These are phyloP conservation scores for Sardinella longiceps DNA, from an alignment of 2,797 vertebrate genomes.

Conservation along the genomic window DNA sequence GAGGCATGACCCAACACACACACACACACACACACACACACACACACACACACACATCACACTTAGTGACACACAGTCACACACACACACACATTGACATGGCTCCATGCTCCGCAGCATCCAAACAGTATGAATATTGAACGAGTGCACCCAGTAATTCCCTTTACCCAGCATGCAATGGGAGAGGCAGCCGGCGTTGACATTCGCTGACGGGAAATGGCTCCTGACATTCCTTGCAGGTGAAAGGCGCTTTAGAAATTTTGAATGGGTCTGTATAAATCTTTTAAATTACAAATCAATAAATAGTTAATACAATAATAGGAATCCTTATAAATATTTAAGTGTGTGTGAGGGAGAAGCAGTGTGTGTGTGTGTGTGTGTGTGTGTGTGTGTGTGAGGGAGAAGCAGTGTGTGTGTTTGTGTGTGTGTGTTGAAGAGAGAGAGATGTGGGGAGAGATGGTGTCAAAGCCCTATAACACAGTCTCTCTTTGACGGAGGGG, in stretches of 20 bases:
- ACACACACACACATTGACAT: conserved; percentile 44
- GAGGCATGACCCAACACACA: conserved; percentile 62
- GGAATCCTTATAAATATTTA: conserved; percentile 94
- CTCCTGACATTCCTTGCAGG: conserved; percentile 72
- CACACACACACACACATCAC: not conserved
- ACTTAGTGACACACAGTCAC: not conserved
- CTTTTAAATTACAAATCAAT: conserved; percentile 99
- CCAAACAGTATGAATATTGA: conserved; percentile 74
- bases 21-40: not conserved
- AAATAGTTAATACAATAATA: conserved; percentile 99
- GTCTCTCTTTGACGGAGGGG: conserved; percentile 10
- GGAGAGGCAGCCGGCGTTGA: conserved; percentile 68
- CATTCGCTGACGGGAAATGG: conserved; percentile 78
- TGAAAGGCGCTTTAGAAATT: conserved; percentile 77
- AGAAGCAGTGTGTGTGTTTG: not conserved
- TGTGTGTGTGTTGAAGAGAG: conserved; percentile 6
- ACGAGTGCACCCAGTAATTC: conserved; percentile 68
- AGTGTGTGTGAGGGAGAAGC: conserved; percentile 70
- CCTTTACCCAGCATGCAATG: conserved; percentile 60
- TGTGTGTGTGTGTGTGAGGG: not conserved
- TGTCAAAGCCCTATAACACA: not conserved
- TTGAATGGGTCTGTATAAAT: conserved; percentile 84
- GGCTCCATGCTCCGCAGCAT: conserved; percentile 62
- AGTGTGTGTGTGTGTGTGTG: conserved; percentile 15
- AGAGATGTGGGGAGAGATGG: no score